phyloP scores from a whole-genome alignment of 53 echinoderm and acorn worm genomes.

The Holothuria leucospilota region DNA sequence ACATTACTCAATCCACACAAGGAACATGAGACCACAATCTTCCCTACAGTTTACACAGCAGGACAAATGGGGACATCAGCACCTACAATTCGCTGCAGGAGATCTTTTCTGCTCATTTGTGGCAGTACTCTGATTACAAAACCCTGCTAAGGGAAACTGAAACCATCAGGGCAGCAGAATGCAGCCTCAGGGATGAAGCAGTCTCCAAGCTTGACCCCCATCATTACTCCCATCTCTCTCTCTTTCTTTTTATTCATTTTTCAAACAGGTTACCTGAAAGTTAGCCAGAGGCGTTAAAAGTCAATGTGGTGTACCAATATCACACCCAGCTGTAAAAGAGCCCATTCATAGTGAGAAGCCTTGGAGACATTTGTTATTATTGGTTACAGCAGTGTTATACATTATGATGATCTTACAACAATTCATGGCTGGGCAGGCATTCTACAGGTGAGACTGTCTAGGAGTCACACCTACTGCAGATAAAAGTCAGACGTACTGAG shows the following conservation, averaged over 20 bases:
- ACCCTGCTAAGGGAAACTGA: conserved; percentile 29
- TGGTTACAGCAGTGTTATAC: conserved; percentile 2
- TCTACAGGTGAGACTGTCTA: too few relatives aligned
- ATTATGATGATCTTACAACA: too few relatives aligned
- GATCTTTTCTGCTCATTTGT: conserved; percentile 1
- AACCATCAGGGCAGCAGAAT: conserved; percentile 21
- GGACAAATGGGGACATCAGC: conserved; percentile 33
- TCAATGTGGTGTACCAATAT: not conserved
- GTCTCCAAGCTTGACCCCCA: conserved; percentile 34
- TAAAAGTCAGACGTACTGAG: too few relatives aligned
- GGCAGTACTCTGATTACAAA: conserved; percentile 19
- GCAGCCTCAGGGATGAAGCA: conserved; percentile 13
- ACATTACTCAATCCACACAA: too few relatives aligned
- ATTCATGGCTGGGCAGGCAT: too few relatives aligned
- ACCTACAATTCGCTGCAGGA: not conserved
- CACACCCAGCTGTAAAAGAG: not conserved
- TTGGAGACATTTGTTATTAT: conserved; percentile 29
- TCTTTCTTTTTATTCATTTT: not conserved
- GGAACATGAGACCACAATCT: too few relatives aligned
- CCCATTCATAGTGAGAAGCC: conserved; percentile 16
- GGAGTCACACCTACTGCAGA: too few relatives aligned
- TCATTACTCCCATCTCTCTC: not conserved
- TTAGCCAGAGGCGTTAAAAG: not conserved
- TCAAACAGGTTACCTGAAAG: conserved; percentile 1
- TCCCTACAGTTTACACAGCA: not conserved